Conservation (phyloP, 2,888 invertebrate species). For the Thymelicus lineola region DNA sequence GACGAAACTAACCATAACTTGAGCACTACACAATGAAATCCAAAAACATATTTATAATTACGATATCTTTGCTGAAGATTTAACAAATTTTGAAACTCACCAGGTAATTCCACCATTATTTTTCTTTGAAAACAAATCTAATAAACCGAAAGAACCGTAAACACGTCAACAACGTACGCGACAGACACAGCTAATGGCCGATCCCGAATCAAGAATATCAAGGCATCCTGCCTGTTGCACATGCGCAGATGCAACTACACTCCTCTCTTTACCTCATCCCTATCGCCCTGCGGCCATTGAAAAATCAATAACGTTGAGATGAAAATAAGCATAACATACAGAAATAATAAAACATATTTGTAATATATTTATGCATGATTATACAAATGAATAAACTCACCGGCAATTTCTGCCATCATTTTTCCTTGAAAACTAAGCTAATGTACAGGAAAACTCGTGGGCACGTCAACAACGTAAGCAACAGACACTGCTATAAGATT, state of each 20-base stretch:
- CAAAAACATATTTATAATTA: too few species aligned
- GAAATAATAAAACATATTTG: too few species aligned
- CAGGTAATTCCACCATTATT: too few species aligned
- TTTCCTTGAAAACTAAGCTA: too few species aligned
- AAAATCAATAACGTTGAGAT: too few species aligned
- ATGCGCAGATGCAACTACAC: not conserved
- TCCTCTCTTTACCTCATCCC: not conserved
- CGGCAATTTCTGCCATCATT: too few species aligned
- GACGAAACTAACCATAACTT: not conserved
- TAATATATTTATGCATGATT: too few species aligned
- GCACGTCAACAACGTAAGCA: not conserved
- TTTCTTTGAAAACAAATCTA: not conserved
- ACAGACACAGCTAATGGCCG: not conserved
- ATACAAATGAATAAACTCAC: too few species aligned
- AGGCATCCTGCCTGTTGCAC: not conserved
- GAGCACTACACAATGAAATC: not conserved
- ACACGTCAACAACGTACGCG: not conserved
- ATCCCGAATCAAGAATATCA: not conserved
- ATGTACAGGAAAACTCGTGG: too few species aligned
- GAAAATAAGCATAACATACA: too few species aligned
- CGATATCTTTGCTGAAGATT: too few species aligned
- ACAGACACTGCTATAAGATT: not conserved
- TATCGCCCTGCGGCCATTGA: not conserved
- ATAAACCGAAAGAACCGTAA: not conserved
- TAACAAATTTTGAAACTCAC: not conserved